A percentile compares a stretch with the other conserved stretches of the same genome.
phyloP scores from a whole-genome alignment of 2,797 vertebrate species.

The Myotis planiceps region DNA sequence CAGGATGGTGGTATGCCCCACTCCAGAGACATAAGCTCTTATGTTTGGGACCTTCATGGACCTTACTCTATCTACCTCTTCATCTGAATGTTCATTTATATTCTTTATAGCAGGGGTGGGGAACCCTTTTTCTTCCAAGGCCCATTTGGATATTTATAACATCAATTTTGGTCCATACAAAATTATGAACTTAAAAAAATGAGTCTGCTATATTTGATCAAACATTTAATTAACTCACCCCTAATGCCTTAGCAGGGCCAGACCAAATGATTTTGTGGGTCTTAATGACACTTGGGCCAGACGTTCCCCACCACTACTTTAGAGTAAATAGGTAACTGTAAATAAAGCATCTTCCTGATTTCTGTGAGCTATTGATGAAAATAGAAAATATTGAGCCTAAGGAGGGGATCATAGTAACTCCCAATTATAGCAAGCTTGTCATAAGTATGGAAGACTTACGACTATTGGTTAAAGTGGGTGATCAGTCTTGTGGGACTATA shows the following conservation, averaged over 20 bases:
- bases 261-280: too few species aligned
- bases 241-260: too few species aligned
- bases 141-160: too few species aligned
- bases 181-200: too few species aligned
- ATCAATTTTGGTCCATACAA: too few species aligned
- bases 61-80: background rate
- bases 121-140: too few species aligned
- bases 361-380: background rate
- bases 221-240: too few species aligned
- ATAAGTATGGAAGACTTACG: background rate
- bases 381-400: background rate
- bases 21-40: background rate
- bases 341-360: background rate
- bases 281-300: too few species aligned
- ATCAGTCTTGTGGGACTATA: background rate
- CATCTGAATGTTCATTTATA: background rate
- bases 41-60: background rate
- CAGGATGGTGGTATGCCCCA: accelerated
- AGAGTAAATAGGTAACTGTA: background rate
- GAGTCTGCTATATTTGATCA: too few species aligned
- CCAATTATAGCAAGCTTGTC: background rate
- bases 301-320: too few species aligned
- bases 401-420: background rate
- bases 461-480: background rate
- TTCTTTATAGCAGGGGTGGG: background rate